Conservation (phyloP, 2,113 vertebrate genomes). For the Elgaria multicarinata region DNA sequence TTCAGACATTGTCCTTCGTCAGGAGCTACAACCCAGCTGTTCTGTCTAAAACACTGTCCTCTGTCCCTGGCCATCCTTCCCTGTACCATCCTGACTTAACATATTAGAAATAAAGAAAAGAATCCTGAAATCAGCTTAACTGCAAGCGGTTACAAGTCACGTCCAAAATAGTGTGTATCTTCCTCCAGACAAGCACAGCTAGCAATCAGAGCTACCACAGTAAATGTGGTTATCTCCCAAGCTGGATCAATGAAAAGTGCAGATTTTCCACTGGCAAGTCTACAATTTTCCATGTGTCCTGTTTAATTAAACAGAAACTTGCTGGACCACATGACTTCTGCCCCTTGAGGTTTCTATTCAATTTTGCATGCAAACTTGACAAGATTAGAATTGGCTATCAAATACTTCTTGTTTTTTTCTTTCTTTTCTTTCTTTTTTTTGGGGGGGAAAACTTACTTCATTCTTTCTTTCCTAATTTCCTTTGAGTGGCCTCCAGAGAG, state of each 20-base stretch:
- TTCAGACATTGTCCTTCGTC: no score
- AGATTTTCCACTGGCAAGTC: neutral
- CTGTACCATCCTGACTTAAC: no score
- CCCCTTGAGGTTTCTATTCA: slow-evolving; percentile 48
- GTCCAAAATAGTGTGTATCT: neutral
- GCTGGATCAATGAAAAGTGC: neutral
- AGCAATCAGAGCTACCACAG: neutral
- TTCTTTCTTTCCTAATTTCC: slow-evolving; percentile 65
- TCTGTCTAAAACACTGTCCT: no score
- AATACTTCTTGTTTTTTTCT: slow-evolving; percentile 32
- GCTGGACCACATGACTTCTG: slow-evolving; percentile 13
- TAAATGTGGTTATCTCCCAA: neutral
- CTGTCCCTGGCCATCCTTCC: no score
- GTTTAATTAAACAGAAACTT: slow-evolving; percentile 43
- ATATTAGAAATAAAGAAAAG: no score
- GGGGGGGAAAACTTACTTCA: slow-evolving; percentile 44
- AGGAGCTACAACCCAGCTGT: no score
- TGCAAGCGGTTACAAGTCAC: neutral
- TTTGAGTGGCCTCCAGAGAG: slow-evolving; percentile 58
- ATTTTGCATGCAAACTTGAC: slow-evolving; percentile 56
- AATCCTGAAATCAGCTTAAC: no score
- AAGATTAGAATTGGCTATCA: slow-evolving; percentile 66
- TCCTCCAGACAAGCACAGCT: neutral
- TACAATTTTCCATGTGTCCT: slow-evolving; percentile 10
- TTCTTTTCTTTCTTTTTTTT: neutral